Evolutionary conservation across 2,797 vertebrate species (phyloP), one percentile per base, ranked within the genome.

Genomic region (Danionella dracula): DNA sequence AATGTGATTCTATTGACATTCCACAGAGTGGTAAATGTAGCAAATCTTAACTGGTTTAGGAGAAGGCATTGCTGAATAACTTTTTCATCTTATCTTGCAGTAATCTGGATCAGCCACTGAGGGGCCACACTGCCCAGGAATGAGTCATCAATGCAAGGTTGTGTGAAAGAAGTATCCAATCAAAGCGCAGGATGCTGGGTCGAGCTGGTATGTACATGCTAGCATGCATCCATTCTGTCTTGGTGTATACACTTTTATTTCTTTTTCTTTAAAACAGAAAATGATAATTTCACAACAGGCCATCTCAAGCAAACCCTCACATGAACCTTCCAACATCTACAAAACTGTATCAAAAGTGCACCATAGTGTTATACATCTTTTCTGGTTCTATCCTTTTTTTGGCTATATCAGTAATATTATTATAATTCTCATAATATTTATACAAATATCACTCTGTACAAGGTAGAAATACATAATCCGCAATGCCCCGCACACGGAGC

Each of bases 291-390:
- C 83, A 91, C 89, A 90, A 90, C 87, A 88, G 87, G 88, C 87
- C 86, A 79, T 88, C 79, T 86, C 85, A 88, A 90, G 88, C 88
- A 90, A 90, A 88, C 87, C 88, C 89, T 88, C 85, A 90, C 89
- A 86, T 82, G 86, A 86, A 88, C 89, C 88, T 82, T 83, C 89
- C 88, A 88, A 90, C 89, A 90, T 89, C 88, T 92, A 92, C 88
- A 92, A 92, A 92, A 92, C 90, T 79, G 90, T 92, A 92, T 92
- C 90, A 92, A 92, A 92, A 92, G 91, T 92, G 91, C 91, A 91
- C 90, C 88, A 89, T 91, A 90, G 89, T 90, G 88, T 90, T 87
- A 90, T 90, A 91, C 87, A 83, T 89, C 85, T 87, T 83, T 81
- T 56, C 44, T 77, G 78, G 86, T 79, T 83, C 80, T 82, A 70